A percentile compares a stretch with the other conserved stretches of the same genome.
Evolutionary conservation across 2,797 vertebrate species (phyloP).

Genomic region (Danio albolineatus): DNA sequence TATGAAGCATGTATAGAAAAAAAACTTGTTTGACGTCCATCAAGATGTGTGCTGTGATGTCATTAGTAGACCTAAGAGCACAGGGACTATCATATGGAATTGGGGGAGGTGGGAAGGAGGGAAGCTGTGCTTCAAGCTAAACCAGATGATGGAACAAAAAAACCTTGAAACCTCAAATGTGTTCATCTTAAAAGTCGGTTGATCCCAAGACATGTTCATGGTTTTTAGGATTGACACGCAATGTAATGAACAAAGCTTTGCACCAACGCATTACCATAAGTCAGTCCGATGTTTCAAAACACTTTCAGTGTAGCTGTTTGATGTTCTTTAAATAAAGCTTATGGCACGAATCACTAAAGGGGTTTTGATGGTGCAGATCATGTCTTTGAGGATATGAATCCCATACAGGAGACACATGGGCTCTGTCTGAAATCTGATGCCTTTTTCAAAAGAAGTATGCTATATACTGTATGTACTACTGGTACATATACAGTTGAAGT

Average conservation of each 20-base stretch:
- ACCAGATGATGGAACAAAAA: conserved; percentile 48
- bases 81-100: conserved; percentile 36
- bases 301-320: conserved; percentile 45
- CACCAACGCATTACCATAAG: conserved; percentile 25
- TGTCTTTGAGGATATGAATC: conserved; percentile 30
- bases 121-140: conserved; percentile 32
- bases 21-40: conserved; percentile 54
- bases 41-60: conserved; percentile 55
- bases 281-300: conserved; percentile 48
- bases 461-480: neutral
- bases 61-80: conserved; percentile 47
- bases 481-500: no score
- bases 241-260: conserved; percentile 30
- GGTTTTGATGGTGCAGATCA: conserved; percentile 25
- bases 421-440: conserved; percentile 1
- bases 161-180: conserved; percentile 43
- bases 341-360: conserved; percentile 8
- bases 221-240: conserved; percentile 43
- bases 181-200: conserved; percentile 45
- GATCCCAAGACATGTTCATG: conserved; percentile 47
- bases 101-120: conserved; percentile 22
- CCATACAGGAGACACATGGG: conserved; percentile 34
- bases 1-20: conserved; percentile 47
- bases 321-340: conserved; percentile 46
- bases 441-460: neutral